Conservation (phyloP, 2,113 vertebrate species). For the Balaenoptera acutorostrata region DNA sequence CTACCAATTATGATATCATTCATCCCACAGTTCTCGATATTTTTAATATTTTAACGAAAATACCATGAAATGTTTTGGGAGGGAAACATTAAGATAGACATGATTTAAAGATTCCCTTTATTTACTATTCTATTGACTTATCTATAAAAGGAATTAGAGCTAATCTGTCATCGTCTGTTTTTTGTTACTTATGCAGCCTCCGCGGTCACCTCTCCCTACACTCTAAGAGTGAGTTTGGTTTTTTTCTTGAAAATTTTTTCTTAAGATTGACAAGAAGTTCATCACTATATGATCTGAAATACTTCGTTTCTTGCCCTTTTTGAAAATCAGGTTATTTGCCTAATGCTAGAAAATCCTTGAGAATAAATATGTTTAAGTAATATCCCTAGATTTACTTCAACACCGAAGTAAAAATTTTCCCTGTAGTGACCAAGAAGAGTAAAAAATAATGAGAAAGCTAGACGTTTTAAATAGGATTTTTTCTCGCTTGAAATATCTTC, state of each 20-base stretch:
- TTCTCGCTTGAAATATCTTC: neutral
- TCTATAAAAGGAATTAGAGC: neutral
- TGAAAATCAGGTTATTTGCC: neutral
- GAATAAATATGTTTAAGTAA: neutral
- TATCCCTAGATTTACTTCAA: neutral
- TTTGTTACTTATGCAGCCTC: neutral
- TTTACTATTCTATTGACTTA: neutral
- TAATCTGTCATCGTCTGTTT: neutral
- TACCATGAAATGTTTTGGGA: neutral
- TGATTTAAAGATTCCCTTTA: neutral
- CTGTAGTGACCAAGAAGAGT: neutral
- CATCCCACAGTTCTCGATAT: neutral
- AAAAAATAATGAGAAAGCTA: neutral
- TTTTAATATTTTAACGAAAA: neutral
- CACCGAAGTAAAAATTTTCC: neutral
- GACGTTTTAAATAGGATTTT: neutral
- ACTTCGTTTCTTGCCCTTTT: neutral
- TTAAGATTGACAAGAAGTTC: neutral
- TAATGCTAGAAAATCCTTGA: neutral
- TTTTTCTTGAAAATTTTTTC: neutral
- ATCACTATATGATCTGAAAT: neutral
- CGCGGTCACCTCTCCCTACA: neutral
- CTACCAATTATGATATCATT: neutral
- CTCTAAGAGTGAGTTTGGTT: neutral
- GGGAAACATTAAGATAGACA: neutral